These are phyloP conservation scores for Sarcophaga rosellei DNA, from an alignment of 2,888 invertebrate genomes.

Conservation along the genomic window DNA sequence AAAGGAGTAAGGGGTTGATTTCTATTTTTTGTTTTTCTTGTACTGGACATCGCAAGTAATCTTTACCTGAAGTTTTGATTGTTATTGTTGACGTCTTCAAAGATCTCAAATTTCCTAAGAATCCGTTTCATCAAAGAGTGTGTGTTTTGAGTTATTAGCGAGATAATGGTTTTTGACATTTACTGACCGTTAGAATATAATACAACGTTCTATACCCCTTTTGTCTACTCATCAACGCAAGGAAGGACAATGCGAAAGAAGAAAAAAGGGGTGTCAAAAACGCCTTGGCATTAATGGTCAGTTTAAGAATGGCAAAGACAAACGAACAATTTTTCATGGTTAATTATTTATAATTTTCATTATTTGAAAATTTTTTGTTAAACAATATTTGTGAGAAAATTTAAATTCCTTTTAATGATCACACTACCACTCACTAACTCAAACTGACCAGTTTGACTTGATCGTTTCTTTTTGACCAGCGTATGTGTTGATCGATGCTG, in stretches of 20 bases:
- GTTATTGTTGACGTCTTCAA: constrained; percentile 50
- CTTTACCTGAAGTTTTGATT: constrained; percentile 72
- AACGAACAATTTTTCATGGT: constrained; percentile 76
- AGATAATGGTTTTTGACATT: constrained; percentile 78
- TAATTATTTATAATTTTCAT: constrained; percentile 74
- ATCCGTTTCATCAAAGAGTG: constrained; percentile 71
- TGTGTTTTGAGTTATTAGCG: constrained; percentile 80
- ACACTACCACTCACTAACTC: constrained; percentile 25
- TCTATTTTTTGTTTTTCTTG: constrained; percentile 49
- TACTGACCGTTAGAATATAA: constrained; percentile 70
- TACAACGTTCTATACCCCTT: neutral
- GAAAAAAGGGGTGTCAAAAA: constrained; percentile 63
- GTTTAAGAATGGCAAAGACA: constrained; percentile 63
- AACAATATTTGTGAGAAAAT: constrained; percentile 76
- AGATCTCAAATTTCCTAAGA: constrained; percentile 69
- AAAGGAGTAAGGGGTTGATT: constrained; percentile 74
- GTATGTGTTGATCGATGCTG: constrained; percentile 67
- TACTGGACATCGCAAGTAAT: constrained; percentile 22
- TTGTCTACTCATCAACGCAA: constrained; percentile 15
- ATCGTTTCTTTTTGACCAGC: constrained; percentile 71
- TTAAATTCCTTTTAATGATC: constrained; percentile 70
- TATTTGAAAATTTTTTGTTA: constrained; percentile 38
- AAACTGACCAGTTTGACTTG: constrained; percentile 64
- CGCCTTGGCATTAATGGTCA: constrained; percentile 76
- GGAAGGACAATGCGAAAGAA: neutral